A percentile compares a stretch with the other conserved stretches of the same genome.
Conservation (phyloP, 2,888 invertebrate genomes). For the Trichacis sp. region DNA sequence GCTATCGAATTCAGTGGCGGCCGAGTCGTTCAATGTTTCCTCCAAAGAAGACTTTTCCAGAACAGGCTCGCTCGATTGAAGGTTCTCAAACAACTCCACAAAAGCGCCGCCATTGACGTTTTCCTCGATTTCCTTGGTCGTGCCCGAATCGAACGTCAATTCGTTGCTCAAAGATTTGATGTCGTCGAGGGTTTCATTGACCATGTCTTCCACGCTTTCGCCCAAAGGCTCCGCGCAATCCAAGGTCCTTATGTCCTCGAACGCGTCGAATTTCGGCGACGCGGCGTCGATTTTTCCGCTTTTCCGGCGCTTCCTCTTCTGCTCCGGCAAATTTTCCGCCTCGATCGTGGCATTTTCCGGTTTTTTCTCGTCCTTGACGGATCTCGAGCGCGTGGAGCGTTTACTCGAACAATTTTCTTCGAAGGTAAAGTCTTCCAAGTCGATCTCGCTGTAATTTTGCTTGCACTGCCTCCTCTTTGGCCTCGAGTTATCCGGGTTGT, state of each 20-base stretch:
- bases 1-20: conserved; percentile 49
- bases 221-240: not conserved
- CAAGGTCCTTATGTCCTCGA: conserved; percentile 3
- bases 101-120: not conserved
- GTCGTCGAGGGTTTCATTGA: not conserved
- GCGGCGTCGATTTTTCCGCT: not conserved
- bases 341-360: not conserved
- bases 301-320: not conserved
- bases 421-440: conserved; percentile 40
- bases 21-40: conserved; percentile 21
- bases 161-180: not conserved
- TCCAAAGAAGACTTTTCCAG: conserved; percentile 1
- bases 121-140: not conserved
- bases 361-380: not conserved
- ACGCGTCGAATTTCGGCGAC: not conserved
- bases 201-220: not conserved
- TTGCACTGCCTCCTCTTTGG: conserved; percentile 43
- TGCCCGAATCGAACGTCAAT: conserved; percentile 10
- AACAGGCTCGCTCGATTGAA: conserved; percentile 2
- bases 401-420: conserved; percentile 7
- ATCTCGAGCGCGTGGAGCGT: not conserved
- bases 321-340: not conserved
- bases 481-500: conserved; percentile 19
- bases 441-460: conserved; percentile 44
- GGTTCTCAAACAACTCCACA: not conserved